Evolutionary conservation across 2,113 vertebrate species (phyloP).

Genomic region (Callocephalon fimbriatum): DNA sequence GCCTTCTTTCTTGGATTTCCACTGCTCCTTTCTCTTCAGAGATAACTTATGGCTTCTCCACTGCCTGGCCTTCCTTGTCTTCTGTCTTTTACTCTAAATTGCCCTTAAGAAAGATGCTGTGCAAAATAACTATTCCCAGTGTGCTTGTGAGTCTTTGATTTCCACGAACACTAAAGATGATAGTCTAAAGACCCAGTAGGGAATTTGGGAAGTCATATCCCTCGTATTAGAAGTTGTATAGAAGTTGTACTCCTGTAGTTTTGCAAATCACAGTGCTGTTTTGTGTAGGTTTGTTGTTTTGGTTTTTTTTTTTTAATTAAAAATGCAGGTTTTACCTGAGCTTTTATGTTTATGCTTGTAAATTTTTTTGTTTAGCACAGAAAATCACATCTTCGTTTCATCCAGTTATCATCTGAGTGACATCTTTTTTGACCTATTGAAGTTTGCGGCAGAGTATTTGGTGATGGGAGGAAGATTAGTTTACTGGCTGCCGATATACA

Average conservation of each 20-base stretch:
- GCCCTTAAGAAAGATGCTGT: background rate
- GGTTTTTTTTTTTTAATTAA: rapidly evolving
- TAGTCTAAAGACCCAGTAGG: background rate
- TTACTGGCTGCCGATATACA: conserved; percentile 95
- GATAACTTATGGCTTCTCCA: background rate
- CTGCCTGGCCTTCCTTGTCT: background rate
- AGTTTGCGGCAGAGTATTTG: conserved; percentile 90
- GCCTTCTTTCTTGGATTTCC: background rate
- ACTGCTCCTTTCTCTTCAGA: background rate
- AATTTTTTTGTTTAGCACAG: conserved; percentile 72
- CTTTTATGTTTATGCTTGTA: background rate
- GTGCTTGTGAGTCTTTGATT: background rate
- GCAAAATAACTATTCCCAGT: background rate
- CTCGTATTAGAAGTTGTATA: background rate
- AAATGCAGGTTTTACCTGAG: background rate
- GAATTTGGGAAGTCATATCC: background rate
- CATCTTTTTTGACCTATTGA: conserved; percentile 94
- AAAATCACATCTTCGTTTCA: conserved; percentile 90
- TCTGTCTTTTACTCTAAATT: background rate
- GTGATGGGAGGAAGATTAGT: conserved; percentile 91
- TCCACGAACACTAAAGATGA: background rate
- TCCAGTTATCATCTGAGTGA: conserved; percentile 94
- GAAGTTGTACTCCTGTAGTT: background rate
- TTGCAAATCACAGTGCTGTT: background rate
- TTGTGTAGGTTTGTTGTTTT: background rate